Base-by-base conservation (phyloP, 2,113 vertebrate species). In the Excalfactoria chinensis region DNA sequence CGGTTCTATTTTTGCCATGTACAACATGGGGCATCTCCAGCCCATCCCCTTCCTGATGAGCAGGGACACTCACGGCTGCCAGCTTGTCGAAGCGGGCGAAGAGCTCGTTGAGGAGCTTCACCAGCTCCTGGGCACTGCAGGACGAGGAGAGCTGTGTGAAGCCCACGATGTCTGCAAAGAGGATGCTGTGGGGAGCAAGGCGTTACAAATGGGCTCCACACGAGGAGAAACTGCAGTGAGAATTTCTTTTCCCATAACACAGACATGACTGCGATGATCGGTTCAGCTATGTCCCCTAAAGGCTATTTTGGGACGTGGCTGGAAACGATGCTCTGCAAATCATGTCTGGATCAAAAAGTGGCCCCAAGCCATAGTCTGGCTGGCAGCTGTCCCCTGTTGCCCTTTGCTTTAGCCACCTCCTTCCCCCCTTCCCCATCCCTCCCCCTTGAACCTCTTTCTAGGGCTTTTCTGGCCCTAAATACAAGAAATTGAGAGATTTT, bases 121-220 rank as follows among this genome's bases (percentile, higher is more conserved):
- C 99, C 3, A 99, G 98, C 96, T 99, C 99, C 77, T 99, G 99
- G 59, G 99, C 99, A 1, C 98, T 99, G 86, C 99, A 99, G 64
- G 97, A 90, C 0, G 99, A 99, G 2, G 99, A 99, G 56, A 99
- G 97, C 97, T 99, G 99, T 6, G 99, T 99, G 97, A 99, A 99
- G 69, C 99, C 99, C 71, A 99, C 99, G 0, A 99, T 99, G 97
- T 99, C 99, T 2, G 99, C 99, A 67, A 99, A 99, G 44, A 99
- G 98, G 98, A 99, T 99, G 95, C 99, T 99, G 98, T 2, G 20
- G 63, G 66, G 62, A 62, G 9, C 11, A 34, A 25, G 67, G 63
- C 3, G 35, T 62, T 40, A 62, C 23, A 28, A 25, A 40, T 11
- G 17, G 5, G 35, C 35, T 26, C 34, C 9, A 15, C 23, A 25